Evolutionary conservation across 2,797 vertebrate species (phyloP).

Genomic region (Otus scops): DNA sequence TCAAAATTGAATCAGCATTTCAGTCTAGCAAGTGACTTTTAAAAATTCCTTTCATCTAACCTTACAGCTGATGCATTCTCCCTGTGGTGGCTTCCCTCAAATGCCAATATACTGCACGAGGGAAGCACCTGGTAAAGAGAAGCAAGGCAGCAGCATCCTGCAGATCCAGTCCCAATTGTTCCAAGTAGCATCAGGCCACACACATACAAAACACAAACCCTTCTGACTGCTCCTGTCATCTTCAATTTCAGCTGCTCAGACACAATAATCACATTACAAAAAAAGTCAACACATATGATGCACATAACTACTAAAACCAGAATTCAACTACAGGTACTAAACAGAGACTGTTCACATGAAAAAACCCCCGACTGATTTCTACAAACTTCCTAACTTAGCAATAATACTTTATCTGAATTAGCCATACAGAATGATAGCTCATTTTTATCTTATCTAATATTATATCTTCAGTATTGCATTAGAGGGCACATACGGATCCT

Average conservation of each 20-base stretch:
- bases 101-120: not conserved
- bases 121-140: not conserved
- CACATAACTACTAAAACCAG: not conserved
- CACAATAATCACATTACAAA: not conserved
- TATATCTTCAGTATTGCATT: not conserved
- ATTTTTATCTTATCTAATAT: constrained; percentile 14
- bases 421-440: not conserved
- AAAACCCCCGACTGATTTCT: not conserved
- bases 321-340: not conserved
- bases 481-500: not conserved
- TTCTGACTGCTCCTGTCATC: not conserved
- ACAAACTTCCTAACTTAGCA: not conserved
- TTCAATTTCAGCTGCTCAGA: not conserved
- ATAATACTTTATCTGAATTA: not conserved
- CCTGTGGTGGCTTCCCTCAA: not conserved
- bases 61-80: not conserved
- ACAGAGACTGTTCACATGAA: not conserved
- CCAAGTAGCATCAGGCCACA: not conserved
- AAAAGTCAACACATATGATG: not conserved
- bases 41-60: not conserved
- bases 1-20: not conserved
- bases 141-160: not conserved
- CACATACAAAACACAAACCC: not conserved
- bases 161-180: not conserved
- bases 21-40: not conserved